Evolutionary conservation across 2,113 vertebrate species (phyloP), one percentile per base, ranked within the genome.

Genomic region (Macquaria australasica): DNA sequence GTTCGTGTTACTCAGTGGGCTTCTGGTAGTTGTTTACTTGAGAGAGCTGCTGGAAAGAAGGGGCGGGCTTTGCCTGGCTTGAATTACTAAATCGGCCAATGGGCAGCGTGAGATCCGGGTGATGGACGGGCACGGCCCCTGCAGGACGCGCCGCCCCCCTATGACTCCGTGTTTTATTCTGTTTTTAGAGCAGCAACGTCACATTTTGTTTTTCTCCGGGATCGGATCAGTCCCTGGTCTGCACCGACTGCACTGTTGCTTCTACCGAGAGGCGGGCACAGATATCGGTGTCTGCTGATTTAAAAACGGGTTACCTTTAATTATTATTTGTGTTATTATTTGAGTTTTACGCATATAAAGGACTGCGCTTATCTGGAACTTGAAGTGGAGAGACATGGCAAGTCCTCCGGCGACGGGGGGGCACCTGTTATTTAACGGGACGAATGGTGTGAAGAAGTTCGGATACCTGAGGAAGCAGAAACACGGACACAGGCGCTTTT

Each of bases 381-480:
- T 70, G 60, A 62, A 34, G 25, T 10, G 43, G 41, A 12, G 82
- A 62, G 75, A 95, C 85, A 97, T 97, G 97, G 96, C 95, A 74
- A 97, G 96, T 94, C 95, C 96, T 90, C 95, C 94, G 48, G 82
- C 78, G 76, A 76, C 91, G 3, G 95, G 86, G 64, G 96, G 88
- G 87, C 93, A 94, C 92, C 92, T 92, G 91, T 94, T 92, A 85
- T 87, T 91, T 5, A 88, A 77, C 21, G 92, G 91, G 84, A 82
- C 84, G 71, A 94, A 86, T 78, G 94, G 92, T 5, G 97, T 99
- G 89, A 97, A 97, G 94, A 99, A 98, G 95, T 97, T 96, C 92
- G 98, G 98, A 12, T 99, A 99, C 95, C 96, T 99, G 93, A 94
- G 97, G 94, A 99, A 99, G 89, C 98, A 98, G 94, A 98, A 97